Base-by-base conservation (phyloP, 2,113 vertebrate genomes). In the Mobula hypostoma region DNA sequence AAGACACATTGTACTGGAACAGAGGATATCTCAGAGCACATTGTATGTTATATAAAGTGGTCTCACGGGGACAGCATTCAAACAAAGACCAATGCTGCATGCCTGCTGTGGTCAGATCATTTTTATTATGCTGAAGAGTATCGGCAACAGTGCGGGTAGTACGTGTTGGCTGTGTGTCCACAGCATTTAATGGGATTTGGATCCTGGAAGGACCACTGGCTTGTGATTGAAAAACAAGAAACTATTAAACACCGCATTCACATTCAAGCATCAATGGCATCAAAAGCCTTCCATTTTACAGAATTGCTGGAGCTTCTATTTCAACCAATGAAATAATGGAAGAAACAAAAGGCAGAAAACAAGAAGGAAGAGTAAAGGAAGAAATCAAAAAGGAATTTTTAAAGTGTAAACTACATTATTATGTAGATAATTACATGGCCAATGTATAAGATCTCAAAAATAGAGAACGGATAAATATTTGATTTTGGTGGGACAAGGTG, bases 41-140 rank as follows among this genome's bases (percentile, higher is more conserved):
- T 17, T 66, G 85, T 88, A 88, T 15, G 63, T 88, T 88, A 32
- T 88, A 66, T 63, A 63, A 88, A 90, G 85, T 66, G 58, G 61
- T 66, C 85, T 90, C 85, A 17, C 32, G 85, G 85, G 85, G 17
- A 63, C n/a, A 14, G n/a, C 83, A 61, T 87, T 87, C 56, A 87
- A 87, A 87, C 56, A 9, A 29, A 27, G 83, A 87, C 9, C 56
- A 61, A 87, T 61, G 83, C 24, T 56, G 11, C 15, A 7, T 15
- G 14, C 32, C 5, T 90, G 15, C 61, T 32, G 85, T 6, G 29
- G 85, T 90, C 77, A 79, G 77, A 36, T 79, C 61, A 90, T 90
- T 66, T 68, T 90, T 66, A 90, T 90, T 66, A 66, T n/a, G 1
- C 63, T n/a, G 63, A 14, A 11, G 58, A 68, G 61, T 66, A 32